Evolutionary conservation across 1,140 invertebrate species (phyloP).

Genomic region (Ceratosolen fusciceps): DNA sequence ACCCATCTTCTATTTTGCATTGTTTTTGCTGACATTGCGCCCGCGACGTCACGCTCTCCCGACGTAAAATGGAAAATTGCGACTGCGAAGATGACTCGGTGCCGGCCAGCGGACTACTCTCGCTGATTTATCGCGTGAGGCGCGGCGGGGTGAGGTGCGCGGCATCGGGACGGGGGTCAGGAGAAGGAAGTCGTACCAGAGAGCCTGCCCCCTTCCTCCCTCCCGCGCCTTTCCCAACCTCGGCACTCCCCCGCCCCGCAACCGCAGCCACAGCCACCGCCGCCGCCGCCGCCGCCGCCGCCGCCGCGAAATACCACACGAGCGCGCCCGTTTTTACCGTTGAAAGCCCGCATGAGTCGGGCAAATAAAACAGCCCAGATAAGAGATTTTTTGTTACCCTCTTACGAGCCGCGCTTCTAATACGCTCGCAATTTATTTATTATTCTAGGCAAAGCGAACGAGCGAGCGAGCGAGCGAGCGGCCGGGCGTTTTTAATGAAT

Average conservation of each 20-base stretch:
- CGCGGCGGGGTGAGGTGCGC: neutral
- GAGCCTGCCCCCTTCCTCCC: too few species aligned
- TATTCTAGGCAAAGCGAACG: too few species aligned
- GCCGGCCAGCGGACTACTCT: neutral
- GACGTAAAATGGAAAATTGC: neutral
- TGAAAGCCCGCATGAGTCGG: too few species aligned
- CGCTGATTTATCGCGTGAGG: neutral
- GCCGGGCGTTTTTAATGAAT: neutral
- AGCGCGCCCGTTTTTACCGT: too few species aligned
- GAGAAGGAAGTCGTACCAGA: too few species aligned
- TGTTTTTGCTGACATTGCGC: neutral
- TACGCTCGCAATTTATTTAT: neutral
- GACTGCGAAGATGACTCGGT: neutral
- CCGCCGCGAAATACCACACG: too few species aligned
- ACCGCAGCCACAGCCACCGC: too few species aligned
- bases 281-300: too few species aligned
- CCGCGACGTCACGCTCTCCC: neutral
- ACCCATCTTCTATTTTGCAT: too few species aligned
- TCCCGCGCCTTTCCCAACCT: too few species aligned
- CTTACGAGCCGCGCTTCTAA: neutral
- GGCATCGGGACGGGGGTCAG: neutral
- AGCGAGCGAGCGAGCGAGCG: neutral
- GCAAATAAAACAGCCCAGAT: neutral
- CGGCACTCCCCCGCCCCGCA: too few species aligned
- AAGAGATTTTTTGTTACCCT: constrained; percentile 1